Evolutionary conservation across 2,797 vertebrate genomes (phyloP).

Genomic region (Pagetopsis macropterus): DNA sequence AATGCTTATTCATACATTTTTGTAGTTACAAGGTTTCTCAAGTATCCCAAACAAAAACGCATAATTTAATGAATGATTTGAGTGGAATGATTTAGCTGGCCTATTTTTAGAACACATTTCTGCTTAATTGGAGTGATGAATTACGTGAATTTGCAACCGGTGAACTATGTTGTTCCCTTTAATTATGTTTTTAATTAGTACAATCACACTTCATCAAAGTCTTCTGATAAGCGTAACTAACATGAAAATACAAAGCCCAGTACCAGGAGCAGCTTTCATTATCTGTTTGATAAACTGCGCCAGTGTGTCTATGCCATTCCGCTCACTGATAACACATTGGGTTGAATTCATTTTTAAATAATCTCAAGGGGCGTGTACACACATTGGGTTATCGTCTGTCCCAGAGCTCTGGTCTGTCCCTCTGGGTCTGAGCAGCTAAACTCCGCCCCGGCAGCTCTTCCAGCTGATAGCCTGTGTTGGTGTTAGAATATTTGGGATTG

Average conservation of each 20-base stretch:
- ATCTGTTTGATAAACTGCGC: neutral
- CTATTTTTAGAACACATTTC: neutral
- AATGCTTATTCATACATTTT: neutral
- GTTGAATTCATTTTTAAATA: constrained; percentile 4
- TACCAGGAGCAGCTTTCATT: neutral
- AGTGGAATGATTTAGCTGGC: neutral
- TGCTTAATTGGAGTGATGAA: neutral
- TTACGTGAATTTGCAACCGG: neutral
- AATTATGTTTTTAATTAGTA: constrained; percentile 1
- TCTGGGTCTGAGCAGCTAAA: constrained; percentile 17
- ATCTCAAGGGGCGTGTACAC: neutral
- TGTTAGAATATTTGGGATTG: constrained; percentile 76
- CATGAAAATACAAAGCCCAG: neutral
- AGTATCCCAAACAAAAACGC: neutral
- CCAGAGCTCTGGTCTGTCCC: constrained; percentile 30
- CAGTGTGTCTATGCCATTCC: neutral
- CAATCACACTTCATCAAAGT: constrained; percentile 12
- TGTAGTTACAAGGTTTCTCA: neutral
- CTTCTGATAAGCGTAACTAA: neutral
- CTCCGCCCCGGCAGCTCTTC: constrained; percentile 56
- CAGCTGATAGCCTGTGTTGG: constrained; percentile 67
- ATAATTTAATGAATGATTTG: neutral
- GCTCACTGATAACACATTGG: neutral
- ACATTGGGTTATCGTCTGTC: constrained; percentile 12
- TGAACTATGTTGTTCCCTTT: neutral